Evolutionary conservation across 2,113 vertebrate species (phyloP), one percentile per base, ranked within the genome.

Genomic region (Turdus rufiventris): DNA sequence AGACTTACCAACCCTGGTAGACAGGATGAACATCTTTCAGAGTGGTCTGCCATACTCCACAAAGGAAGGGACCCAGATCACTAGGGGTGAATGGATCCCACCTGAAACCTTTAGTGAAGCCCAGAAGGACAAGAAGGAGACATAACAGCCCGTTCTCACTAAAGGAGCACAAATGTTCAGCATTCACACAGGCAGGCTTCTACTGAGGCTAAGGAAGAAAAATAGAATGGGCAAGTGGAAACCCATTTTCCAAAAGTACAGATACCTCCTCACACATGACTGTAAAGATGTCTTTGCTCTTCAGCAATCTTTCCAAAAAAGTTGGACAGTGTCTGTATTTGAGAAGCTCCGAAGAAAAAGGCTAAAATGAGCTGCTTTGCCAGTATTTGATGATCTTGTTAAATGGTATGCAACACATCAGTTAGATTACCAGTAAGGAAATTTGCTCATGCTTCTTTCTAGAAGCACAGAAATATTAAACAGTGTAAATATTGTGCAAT

Each of bases 191-290:
- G 28, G 25, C n/a, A 77, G 50, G 51, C 23, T 91, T 87, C 25
- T 47, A 31, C 12, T 65, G 78, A 89, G 54, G 28, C 26, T 78
- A n/a, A 29, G 43, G 34, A 86, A 48, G 21, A n/a, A 56, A 81
- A 72, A 1, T 12, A 54, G 18, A 36, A 50, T 14, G 8, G 1
- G 0, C 50, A 54, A 85, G 31, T 48, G 66, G 48, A 87, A 88
- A 8, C 1, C 1, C 1, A 0, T 75, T 72, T 89, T 76, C 54
- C 29, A 34, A 36, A 81, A 65, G 34, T 36, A 50, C 42, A 71
- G 33, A 15, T 4, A 3, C 6, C 50, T 72, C 10, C 47, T 54
- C 4, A 2, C 20, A 62, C 2, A 1, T 33, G 24, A 4, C 18
- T 85, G 21, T 60, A 38, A 86, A 79, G 23, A 29, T 34, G 15